These are phyloP conservation scores for Seira musarum DNA, from an alignment of 2,888 invertebrate species.

Conservation along the genomic window DNA sequence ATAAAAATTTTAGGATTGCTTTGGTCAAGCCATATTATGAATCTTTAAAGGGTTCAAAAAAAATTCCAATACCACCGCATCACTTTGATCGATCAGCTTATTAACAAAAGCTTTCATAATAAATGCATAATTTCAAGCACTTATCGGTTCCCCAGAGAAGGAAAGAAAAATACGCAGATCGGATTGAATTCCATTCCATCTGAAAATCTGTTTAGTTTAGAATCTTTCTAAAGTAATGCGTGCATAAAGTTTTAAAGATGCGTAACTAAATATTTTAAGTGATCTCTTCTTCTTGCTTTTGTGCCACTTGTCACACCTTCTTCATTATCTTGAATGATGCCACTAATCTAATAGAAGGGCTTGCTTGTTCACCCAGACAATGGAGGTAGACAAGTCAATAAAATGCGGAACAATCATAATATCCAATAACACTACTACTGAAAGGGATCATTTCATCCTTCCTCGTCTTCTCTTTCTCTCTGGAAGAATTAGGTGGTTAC, in stretches of 20 bases:
- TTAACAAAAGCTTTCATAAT: background rate
- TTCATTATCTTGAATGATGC: slow-evolving; percentile 1
- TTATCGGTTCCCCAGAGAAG: background rate
- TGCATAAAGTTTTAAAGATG: no score
- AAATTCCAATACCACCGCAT: background rate
- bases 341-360: background rate
- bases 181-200: background rate
- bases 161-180: no score
- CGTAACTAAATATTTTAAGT: background rate
- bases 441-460: background rate
- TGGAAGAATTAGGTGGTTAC: background rate
- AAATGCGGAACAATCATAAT: slow-evolving; percentile 2
- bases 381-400: background rate
- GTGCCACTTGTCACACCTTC: background rate
- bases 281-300: background rate
- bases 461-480: background rate
- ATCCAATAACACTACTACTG: background rate
- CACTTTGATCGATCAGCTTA: background rate
- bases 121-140: background rate
- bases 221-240: no score
- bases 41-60: background rate
- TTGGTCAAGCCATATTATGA: background rate
- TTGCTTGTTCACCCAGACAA: background rate
- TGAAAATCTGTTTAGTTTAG: background rate
- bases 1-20: background rate